Evolutionary conservation across 2,888 invertebrate genomes (phyloP), one percentile per base, ranked within the genome.

Genomic region (Rotaria socialis): DNA sequence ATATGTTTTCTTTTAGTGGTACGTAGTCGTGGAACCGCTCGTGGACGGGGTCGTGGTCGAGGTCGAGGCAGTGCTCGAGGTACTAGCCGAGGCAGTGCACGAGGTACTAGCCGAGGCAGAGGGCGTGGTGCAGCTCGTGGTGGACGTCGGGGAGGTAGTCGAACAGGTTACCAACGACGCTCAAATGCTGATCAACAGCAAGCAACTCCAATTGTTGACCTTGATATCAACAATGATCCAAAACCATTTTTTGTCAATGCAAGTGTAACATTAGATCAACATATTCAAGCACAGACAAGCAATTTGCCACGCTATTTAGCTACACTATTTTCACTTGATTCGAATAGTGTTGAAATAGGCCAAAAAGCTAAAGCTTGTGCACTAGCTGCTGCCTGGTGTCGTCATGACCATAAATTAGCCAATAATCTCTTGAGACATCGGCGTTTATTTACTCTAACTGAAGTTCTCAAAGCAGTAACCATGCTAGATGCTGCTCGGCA

Each of bases 371-470:
- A 89, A 85, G 89, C 90, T 19, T 88, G 90, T 84, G 89, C 89
- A 8, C 86, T 91, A 55, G 89, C 90, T 19, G 89, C 90, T 43
- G 90, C 91, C 4, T 90, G 90, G 90, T 90, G 90, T 10, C 88
- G 90, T 50, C 88, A 89, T 84, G 90, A 90, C 87, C 88, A 89
- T 85, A 89, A 89, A n/a, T 85, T 91, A 87, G 89, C 89, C 0
- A 88, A 89, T 43, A 88, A 89, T n/a, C 89, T 90, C 58, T 88
- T 91, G 16, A 56, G 88, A 27, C 88, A 89, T 85, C 87, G 88
- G 14, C 88, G 89, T 7, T 87, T 88, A 85, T 90, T 89, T 88
- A 89, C 90, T 16, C 56, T 86, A 22, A 84, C 85, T 8, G 86
- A 86, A 58, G 85, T 85, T 47, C 60, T 90, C 24, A 90, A 90